Conservation (phyloP, 2,797 vertebrate genomes). For the Babyrousa celebensis region DNA sequence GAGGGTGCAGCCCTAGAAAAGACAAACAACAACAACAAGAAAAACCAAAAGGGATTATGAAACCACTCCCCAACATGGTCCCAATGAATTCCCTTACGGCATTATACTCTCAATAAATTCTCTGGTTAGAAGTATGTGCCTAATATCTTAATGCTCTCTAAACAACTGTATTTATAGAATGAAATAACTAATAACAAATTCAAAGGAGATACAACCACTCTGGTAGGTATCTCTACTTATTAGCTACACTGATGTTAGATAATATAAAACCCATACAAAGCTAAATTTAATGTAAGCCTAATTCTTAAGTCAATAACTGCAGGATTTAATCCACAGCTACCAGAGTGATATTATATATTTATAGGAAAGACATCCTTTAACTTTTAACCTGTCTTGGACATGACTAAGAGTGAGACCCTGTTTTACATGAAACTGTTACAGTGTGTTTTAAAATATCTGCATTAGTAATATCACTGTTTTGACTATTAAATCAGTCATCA, state of each 20-base stretch:
- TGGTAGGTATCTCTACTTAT: neutral
- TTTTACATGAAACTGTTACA: neutral
- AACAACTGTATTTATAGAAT: neutral
- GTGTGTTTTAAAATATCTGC: neutral
- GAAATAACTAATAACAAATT: neutral
- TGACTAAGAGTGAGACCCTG: neutral
- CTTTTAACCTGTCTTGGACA: neutral
- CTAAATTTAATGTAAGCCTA: neutral
- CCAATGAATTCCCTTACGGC: neutral
- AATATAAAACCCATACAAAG: neutral
- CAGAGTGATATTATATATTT: neutral
- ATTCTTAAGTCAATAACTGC: neutral
- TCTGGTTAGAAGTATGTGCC: neutral
- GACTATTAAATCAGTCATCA: neutral
- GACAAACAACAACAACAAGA: neutral
- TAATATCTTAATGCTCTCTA: neutral
- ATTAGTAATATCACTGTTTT: neutral
- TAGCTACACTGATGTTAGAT: neutral
- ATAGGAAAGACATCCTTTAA: neutral
- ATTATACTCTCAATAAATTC: neutral
- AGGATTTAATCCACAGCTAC: neutral
- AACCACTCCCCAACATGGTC: neutral
- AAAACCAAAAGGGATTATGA: conserved; percentile 50
- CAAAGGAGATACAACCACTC: neutral
- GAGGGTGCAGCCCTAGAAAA: too few relatives aligned